A percentile compares a stretch with the other conserved stretches of the same genome.
phyloP scores from a whole-genome alignment of 2,113 vertebrate genomes.

The Eulemur macaco region DNA sequence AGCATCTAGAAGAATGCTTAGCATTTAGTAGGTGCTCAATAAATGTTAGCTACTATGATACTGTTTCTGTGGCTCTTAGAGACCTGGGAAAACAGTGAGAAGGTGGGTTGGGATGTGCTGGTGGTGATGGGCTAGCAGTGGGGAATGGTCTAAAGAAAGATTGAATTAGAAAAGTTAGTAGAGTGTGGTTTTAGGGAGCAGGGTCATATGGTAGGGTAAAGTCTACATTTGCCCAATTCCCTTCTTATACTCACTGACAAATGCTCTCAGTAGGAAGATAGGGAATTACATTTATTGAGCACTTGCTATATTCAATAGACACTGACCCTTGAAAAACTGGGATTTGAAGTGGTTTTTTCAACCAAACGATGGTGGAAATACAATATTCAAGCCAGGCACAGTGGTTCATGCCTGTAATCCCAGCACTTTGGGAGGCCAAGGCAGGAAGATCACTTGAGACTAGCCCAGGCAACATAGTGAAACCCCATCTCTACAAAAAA shows the following conservation, averaged over 20 bases:
- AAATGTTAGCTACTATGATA: not conserved
- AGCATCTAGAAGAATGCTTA: not conserved
- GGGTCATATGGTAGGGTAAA: not conserved
- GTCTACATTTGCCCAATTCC: not conserved
- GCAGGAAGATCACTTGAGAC: too few relatives aligned
- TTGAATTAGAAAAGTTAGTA: constrained; percentile 18
- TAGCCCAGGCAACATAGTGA: not conserved
- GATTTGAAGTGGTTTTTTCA: not conserved
- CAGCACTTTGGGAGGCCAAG: too few relatives aligned
- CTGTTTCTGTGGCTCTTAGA: not conserved
- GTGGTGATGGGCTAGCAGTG: not conserved
- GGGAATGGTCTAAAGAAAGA: not conserved
- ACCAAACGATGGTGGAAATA: not conserved
- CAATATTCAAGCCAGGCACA: too few relatives aligned
- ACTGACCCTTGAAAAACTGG: not conserved
- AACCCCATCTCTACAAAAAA: too few relatives aligned
- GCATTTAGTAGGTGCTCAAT: not conserved
- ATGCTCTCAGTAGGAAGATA: not conserved
- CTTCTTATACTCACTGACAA: not conserved
- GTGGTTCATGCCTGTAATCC: too few relatives aligned
- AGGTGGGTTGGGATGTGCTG: not conserved
- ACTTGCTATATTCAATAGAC: not conserved
- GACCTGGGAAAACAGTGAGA: not conserved
- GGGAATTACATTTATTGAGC: not conserved
- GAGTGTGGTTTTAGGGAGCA: not conserved